Base-by-base conservation (phyloP, 1,140 invertebrate species). In the Nasonia vitripennis region DNA sequence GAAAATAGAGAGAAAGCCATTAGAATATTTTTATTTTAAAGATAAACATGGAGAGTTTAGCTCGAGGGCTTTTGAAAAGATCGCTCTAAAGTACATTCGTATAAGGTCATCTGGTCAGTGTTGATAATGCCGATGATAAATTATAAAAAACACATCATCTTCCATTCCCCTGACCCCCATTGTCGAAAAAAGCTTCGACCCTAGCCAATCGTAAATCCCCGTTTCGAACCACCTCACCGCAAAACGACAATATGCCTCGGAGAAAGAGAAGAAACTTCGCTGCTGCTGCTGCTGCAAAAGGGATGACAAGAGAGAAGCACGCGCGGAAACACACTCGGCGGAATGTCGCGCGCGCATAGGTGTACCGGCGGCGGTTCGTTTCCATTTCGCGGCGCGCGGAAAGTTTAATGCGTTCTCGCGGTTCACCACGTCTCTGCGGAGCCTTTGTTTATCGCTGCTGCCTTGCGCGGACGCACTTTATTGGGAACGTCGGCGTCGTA, bases 1-100 rank as follows among this genome's bases (percentile, higher is more conserved):
- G 95, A 97, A 93, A 93, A 93, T 93, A 93, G 89, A 89, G 55
- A 20, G 17, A 17, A 45, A 62, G 55, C 17, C 55, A 62, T 20
- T 27, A 71, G 3, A 71, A 31, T 27, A 71, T 27, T 12, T 71
- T 12, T 70, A 9, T 70, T 55, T 9, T 9, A 55, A 55, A 55
- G 14, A 55, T 55, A 55, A 55, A 55, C 0, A 27, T 2, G 27
- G 27, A 55, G 3, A 20, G 12, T 17, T 14, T 0, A 55, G 48
- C 12, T 55, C 17, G 51, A 55, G 17, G 12, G 51, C 51, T 17
- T 55, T 55, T 62, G n/a, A 62, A 17, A n/a, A 41, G 74, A 75
- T 75, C 74, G 74, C 45, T 75, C 37, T 34, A 75, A 75, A 75
- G n/a, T 41, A 17, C 27, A 27, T 27, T 27, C 27, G 27, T 27